Conservation (phyloP, 2,113 vertebrate genomes). For the Ictalurus furcatus region DNA sequence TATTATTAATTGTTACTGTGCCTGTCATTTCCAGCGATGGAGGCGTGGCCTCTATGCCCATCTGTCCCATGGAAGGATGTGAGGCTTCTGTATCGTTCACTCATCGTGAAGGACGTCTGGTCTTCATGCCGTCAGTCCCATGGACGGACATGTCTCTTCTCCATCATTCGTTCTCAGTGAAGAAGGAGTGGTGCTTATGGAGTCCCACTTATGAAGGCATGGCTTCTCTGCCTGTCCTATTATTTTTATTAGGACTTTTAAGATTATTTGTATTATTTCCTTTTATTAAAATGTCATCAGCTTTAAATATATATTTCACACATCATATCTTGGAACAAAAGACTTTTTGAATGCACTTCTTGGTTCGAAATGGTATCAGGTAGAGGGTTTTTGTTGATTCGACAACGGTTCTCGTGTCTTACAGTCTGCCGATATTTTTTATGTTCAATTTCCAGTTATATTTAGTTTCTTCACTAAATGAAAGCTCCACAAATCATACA, state of each 20-base stretch:
- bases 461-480: constrained; percentile 8
- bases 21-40: neutral
- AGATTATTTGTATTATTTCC: neutral
- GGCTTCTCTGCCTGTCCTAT: neutral
- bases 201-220: neutral
- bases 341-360: neutral
- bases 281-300: neutral
- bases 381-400: neutral
- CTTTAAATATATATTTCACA: neutral
- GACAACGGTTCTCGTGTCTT: neutral
- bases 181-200: neutral
- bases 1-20: neutral
- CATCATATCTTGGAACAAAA: neutral
- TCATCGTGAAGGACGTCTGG: neutral
- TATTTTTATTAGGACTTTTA: neutral
- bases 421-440: neutral
- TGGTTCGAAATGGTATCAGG: constrained; percentile 6
- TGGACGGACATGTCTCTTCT: neutral
- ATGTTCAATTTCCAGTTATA: neutral
- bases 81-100: neutral
- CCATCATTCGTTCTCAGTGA: neutral
- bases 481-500: neutral
- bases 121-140: neutral
- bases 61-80: neutral
- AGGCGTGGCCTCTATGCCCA: neutral